Base-by-base conservation (phyloP, 2,113 vertebrate genomes). In the Herpailurus yagouaroundi region DNA sequence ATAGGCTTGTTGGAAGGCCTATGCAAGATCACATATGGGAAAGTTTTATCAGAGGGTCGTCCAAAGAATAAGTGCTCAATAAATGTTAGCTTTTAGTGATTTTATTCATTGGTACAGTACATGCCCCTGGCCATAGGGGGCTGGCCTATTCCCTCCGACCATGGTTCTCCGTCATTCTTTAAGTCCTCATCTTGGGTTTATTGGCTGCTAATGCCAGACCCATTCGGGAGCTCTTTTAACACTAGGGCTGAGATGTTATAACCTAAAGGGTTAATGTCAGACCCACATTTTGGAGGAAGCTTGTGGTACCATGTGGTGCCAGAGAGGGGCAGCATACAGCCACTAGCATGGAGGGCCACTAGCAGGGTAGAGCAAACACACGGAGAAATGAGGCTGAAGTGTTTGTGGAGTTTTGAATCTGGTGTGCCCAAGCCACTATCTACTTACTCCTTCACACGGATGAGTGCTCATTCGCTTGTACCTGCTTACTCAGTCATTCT, bases 281-380 rank as follows among this genome's bases (percentile, higher is more conserved):
- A 80, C 11, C 25, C 13, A 23, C 48, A 0, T 31, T 76, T 57
- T 52, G n/a, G 64, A 88, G 57, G 23, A 80, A 85, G 48, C 36
- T 19, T 73, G 80, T 21, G 85, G 84, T 97, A 73, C 77, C 14
- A 0, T 4, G 14, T 93, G 55, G 27, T 73, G 29, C 88, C 93
- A 94, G 93, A 94, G 55, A 92, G 93, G 79, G 94, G 93, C 80
- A 85, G 93, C 94, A 76, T 71, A n/a, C 19, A 77, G 89, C 81
- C 80, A 52, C n/a, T 81, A 48, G 80, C n/a, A 10, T 27, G 3
- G 7, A 74, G 1, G 27, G 31, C 31, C 76, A n/a, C n/a, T n/a
- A n/a, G n/a, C 3, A 27, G 74, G 27, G 31, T 4, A 74, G 89
- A 81, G 36, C 38, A 69, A 38, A 29, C 19, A 31, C 21, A 15